Conservation (phyloP, 2,888 invertebrate species). For the Parelbella ahira region DNA sequence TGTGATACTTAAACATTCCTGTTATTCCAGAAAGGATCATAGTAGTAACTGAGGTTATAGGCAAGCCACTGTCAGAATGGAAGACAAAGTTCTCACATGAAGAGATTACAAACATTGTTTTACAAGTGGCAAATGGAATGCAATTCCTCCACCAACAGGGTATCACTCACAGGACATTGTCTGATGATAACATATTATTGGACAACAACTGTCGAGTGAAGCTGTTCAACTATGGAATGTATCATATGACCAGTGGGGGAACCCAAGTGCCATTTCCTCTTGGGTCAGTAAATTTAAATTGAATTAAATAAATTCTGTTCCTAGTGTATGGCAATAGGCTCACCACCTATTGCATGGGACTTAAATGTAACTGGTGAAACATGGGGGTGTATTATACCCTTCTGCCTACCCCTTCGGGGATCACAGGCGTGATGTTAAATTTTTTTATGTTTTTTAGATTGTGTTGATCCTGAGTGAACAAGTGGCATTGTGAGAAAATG, state of each 20-base stretch:
- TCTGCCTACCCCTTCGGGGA: no score
- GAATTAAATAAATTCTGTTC: no score
- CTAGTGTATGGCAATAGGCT: no score
- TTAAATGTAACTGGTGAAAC: no score
- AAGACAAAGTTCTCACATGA: conserved; percentile 60
- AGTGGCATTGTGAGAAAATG: no score
- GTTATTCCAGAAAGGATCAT: conserved; percentile 86
- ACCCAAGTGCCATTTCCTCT: conserved; percentile 94
- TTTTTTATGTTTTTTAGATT: no score
- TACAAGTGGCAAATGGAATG: conserved; percentile 87
- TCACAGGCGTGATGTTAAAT: no score
- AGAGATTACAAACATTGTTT: conserved; percentile 83
- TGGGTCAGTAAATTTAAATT: no score
- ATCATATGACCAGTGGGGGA: conserved; percentile 93
- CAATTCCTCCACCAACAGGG: conserved; percentile 85
- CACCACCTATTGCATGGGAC: no score
- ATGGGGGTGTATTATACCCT: no score
- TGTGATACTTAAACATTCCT: no score
- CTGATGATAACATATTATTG: conserved; percentile 90
- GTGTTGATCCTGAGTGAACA: no score
- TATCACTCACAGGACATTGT: conserved; percentile 89
- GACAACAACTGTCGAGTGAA: conserved; percentile 87
- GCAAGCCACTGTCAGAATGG: conserved; percentile 82
- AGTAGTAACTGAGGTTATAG: conserved; percentile 90
- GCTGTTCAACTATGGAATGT: conserved; percentile 95